phyloP scores from a whole-genome alignment of 2,888 invertebrate genomes.

The Ethmia dodecea region DNA sequence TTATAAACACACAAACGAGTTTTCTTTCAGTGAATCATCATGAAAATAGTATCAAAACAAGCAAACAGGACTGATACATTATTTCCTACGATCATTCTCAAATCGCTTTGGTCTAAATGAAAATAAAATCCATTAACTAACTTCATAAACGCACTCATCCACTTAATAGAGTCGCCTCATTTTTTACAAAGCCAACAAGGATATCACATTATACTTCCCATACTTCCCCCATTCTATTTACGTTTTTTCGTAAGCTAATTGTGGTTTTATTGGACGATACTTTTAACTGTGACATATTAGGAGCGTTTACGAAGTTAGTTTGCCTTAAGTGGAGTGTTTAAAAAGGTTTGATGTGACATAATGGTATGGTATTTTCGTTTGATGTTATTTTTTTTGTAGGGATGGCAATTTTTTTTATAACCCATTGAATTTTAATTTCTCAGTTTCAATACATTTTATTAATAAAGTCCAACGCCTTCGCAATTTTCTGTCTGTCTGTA shows the following conservation, averaged over 20 bases:
- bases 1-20: too few relatives aligned
- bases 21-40: too few relatives aligned
- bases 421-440: too few relatives aligned
- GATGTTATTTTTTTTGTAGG: background rate
- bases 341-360: background rate
- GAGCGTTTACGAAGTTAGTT: constrained; percentile 22
- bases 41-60: too few relatives aligned
- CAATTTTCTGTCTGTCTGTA: too few relatives aligned
- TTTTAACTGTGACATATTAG: constrained; percentile 45
- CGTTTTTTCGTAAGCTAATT: constrained; percentile 33
- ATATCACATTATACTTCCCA: constrained; percentile 40
- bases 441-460: too few relatives aligned
- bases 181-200: constrained; percentile 34
- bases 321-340: constrained; percentile 2
- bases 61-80: too few relatives aligned
- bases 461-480: too few relatives aligned
- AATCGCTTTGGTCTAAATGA: too few relatives aligned
- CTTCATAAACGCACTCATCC: constrained; percentile 28
- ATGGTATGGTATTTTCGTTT: background rate
- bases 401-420: background rate
- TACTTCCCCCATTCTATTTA: constrained; percentile 21
- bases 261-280: constrained; percentile 41
- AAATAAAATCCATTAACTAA: constrained; percentile 18
- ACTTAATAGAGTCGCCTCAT: constrained; percentile 26
- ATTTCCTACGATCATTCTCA: too few relatives aligned